These are phyloP conservation scores for Aepyceros melampus DNA, from an alignment of 2,113 vertebrate genomes.

Conservation along the genomic window DNA sequence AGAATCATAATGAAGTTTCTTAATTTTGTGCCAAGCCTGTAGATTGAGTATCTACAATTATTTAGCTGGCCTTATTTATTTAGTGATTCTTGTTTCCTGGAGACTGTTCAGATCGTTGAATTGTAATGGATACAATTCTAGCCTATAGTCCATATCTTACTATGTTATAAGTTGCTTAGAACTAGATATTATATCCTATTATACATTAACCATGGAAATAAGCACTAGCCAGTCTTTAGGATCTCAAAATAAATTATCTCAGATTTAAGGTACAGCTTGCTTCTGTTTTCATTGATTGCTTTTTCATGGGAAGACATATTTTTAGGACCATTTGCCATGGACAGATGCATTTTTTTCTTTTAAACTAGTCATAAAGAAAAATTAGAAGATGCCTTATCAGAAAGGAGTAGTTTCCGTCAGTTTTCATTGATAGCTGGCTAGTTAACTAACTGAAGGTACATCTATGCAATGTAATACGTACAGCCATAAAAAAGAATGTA, in stretches of 20 bases:
- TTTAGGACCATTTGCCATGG: not conserved
- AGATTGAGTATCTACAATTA: constrained; percentile 11
- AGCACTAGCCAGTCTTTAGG: not conserved
- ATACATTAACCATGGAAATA: constrained; percentile 22
- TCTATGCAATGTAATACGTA: not conserved
- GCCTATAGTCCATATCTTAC: not conserved
- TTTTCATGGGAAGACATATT: not conserved
- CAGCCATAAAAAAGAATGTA: not conserved
- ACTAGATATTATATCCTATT: not conserved
- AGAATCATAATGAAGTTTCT: constrained; percentile 43
- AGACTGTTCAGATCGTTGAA: constrained; percentile 7
- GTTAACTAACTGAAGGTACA: not conserved
- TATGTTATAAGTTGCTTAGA: not conserved
- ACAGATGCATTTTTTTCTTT: not conserved
- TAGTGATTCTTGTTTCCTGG: constrained; percentile 34
- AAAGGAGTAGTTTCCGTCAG: not conserved
- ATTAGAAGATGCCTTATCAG: not conserved
- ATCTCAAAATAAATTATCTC: constrained; percentile 10
- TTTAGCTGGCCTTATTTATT: constrained; percentile 40
- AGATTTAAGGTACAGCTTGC: not conserved
- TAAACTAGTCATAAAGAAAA: not conserved
- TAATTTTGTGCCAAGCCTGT: not conserved
- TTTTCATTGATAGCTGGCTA: not conserved
- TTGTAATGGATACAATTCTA: constrained; percentile 18
- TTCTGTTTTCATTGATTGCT: constrained; percentile 6